These are phyloP conservation scores for Trinectes maculatus DNA, from an alignment of 2,113 vertebrate genomes.

Conservation along the genomic window DNA sequence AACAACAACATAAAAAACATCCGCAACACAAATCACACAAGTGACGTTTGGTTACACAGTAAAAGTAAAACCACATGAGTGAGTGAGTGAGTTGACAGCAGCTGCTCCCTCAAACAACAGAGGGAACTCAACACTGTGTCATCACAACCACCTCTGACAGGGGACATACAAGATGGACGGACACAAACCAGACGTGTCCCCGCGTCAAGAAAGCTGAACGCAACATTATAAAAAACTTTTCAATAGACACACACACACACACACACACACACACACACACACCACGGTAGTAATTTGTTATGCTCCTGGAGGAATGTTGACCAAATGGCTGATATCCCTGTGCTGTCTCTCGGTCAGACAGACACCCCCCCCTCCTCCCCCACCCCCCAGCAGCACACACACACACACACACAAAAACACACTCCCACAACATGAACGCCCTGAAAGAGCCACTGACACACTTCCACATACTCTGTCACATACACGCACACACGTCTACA, in stretches of 20 bases:
- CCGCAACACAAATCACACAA: too few relatives aligned
- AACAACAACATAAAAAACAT: conserved; percentile 18
- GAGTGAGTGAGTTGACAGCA: conserved; percentile 40
- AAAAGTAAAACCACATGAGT: neutral
- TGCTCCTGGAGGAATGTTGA: conserved; percentile 74
- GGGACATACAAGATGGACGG: conserved; percentile 1
- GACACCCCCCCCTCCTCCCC: conserved; percentile 47
- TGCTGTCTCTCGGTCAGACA: conserved; percentile 62
- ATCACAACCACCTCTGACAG: conserved; percentile 11
- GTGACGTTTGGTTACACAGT: neutral
- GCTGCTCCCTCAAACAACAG: conserved; percentile 32
- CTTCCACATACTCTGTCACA: neutral
- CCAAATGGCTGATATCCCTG: conserved; percentile 76
- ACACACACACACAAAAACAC: conserved; percentile 25
- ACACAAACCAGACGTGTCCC: too few relatives aligned
- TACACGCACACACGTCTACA: neutral
- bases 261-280: conserved; percentile 16
- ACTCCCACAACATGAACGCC: conserved; percentile 25
- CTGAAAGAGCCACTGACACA: conserved; percentile 9
- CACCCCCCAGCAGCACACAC: conserved; percentile 25
- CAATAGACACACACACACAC: too few relatives aligned
- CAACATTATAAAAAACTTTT: too few relatives aligned
- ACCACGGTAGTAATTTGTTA: conserved; percentile 60
- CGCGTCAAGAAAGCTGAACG: too few relatives aligned
- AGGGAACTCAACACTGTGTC: conserved; percentile 31